Evolutionary conservation across 1,140 invertebrate genomes (phyloP).

Genomic region (Bradysia coprophila): DNA sequence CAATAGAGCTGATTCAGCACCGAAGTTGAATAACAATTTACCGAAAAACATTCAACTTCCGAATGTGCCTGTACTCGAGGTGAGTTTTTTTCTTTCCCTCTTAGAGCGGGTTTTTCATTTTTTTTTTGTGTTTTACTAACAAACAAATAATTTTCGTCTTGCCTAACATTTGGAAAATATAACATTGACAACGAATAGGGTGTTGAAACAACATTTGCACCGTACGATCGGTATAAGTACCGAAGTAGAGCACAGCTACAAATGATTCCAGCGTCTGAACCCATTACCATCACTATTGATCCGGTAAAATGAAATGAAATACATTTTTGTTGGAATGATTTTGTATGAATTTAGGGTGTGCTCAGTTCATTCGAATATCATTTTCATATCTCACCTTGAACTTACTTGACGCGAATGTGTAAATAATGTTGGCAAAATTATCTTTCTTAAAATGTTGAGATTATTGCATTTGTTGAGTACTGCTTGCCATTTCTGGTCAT

Average conservation of each 20-base stretch:
- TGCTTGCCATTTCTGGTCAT: too few relatives aligned
- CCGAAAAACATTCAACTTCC: slow-evolving; percentile 34
- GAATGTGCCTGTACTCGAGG: slow-evolving; percentile 24
- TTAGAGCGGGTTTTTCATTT: neutral
- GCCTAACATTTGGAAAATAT: neutral
- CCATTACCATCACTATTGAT: neutral
- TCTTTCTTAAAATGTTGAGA: too few relatives aligned
- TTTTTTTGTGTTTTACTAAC: neutral
- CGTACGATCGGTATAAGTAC: slow-evolving; percentile 1
- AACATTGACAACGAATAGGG: slow-evolving; percentile 1
- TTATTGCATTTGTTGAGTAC: too few relatives aligned
- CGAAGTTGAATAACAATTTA: slow-evolving; percentile 34
- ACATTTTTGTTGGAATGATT: too few relatives aligned
- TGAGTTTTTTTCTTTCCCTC: slow-evolving; percentile 8
- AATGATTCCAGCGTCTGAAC: neutral
- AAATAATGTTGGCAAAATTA: too few relatives aligned
- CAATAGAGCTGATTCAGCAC: slow-evolving; percentile 35
- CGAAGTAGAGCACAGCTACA: slow-evolving; percentile 1
- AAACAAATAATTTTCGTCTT: neutral
- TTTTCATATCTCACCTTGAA: too few relatives aligned
- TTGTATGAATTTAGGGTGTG: too few relatives aligned
- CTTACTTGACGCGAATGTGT: too few relatives aligned
- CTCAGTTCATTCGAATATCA: too few relatives aligned
- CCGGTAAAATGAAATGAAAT: neutral
- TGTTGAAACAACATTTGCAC: slow-evolving; percentile 1